phyloP scores from a whole-genome alignment of 2,113 vertebrate species.

The Triplophysa siluroides region DNA sequence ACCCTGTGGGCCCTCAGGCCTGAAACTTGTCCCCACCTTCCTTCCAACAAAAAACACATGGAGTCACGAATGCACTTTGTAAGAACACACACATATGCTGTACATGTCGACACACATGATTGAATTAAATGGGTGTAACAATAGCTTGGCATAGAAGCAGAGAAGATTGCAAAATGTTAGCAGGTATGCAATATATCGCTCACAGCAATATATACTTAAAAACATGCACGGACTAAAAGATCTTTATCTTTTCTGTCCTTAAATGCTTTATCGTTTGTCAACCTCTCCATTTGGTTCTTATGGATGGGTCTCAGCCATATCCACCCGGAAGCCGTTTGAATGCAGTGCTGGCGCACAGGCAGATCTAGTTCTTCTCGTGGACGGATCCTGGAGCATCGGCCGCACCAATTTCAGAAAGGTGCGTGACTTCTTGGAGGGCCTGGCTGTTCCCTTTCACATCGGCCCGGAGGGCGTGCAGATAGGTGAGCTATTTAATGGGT shows the following conservation, averaged over 20 bases:
- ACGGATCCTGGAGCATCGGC: slow-evolving; percentile 94
- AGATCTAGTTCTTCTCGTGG: slow-evolving; percentile 86
- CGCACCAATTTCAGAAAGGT: slow-evolving; percentile 89
- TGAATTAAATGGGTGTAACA: not conserved
- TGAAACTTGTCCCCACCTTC: slow-evolving; percentile 20
- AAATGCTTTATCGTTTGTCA: not conserved
- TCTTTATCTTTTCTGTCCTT: not conserved
- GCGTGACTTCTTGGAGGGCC: slow-evolving; percentile 83
- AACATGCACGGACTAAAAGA: not conserved
- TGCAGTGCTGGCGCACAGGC: slow-evolving; percentile 72
- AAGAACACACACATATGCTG: slow-evolving; percentile 25
- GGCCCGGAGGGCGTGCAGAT: slow-evolving; percentile 81
- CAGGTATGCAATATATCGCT: not conserved
- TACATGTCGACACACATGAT: not conserved
- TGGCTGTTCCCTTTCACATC: slow-evolving; percentile 84
- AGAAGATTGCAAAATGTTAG: not conserved
- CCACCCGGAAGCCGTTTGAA: slow-evolving; percentile 70
- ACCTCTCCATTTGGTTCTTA: not conserved
- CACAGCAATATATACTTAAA: not conserved
- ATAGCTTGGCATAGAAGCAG: not conserved
- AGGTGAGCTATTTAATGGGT: slow-evolving; percentile 70
- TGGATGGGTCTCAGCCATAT: slow-evolving; percentile 46
- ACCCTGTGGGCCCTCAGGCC: slow-evolving; percentile 34
- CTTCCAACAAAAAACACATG: slow-evolving; percentile 4
- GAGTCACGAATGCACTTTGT: slow-evolving; percentile 16